Conservation (phyloP, 2,113 vertebrate species). For the Anoura caudifer region DNA sequence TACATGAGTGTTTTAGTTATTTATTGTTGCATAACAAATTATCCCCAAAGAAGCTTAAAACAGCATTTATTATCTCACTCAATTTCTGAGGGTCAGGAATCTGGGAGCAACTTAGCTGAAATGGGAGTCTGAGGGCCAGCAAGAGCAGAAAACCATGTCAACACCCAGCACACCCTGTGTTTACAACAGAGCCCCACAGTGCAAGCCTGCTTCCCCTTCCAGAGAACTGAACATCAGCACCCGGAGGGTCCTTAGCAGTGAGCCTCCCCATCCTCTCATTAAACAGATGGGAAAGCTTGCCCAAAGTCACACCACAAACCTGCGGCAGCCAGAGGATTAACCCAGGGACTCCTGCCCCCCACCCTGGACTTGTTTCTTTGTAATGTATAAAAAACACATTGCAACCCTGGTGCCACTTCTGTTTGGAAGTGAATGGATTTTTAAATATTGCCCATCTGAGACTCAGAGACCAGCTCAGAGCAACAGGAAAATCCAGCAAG, state of each 20-base stretch:
- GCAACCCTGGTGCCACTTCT: conserved; percentile 1
- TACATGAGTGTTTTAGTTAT: not conserved
- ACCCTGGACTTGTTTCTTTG: not conserved
- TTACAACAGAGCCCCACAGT: not conserved
- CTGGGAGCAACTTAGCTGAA: not conserved
- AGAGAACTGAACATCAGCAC: not conserved
- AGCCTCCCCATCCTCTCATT: not conserved
- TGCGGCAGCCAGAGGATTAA: not conserved
- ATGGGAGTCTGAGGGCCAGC: not conserved
- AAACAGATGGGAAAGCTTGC: not conserved
- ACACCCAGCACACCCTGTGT: not conserved
- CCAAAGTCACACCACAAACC: not conserved
- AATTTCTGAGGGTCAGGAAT: not conserved
- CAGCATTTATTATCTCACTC: not conserved
- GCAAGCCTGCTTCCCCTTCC: not conserved
- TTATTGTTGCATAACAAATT: not conserved
- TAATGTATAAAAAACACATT: not conserved
- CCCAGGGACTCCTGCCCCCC: not conserved
- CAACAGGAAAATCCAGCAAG: conserved; percentile 7
- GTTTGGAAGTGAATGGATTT: not conserved
- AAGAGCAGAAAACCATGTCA: not conserved
- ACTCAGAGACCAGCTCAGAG: not conserved
- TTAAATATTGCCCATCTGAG: not conserved
- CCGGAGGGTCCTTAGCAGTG: not conserved
- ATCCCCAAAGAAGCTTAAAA: not conserved